Base-by-base conservation (phyloP, 2,888 invertebrate genomes). In the Heliconius sara region DNA sequence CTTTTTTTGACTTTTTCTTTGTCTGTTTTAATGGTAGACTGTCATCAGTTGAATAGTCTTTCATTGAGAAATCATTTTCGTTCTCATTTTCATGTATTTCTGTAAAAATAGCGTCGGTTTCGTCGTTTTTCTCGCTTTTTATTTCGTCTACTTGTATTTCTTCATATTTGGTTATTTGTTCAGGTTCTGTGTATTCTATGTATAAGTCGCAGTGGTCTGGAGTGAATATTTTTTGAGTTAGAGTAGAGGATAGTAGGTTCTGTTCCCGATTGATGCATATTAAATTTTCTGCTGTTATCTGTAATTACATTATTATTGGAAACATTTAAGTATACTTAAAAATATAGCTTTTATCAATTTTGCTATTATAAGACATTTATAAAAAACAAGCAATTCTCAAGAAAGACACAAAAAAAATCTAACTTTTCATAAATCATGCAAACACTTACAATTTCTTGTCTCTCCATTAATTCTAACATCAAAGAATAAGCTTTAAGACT, bases 21-120 rank as follows among this genome's bases (percentile, higher is more conserved):
- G 86, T 87, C 9, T 86, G 85, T 19, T 83, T 84, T 63, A 91
- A 75, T 0, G 92, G 92, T 9, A 91, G 16, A 77, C 89, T 91
- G 12, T 92, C 93, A 3, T 92, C 92, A 0, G 91, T 85, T 0
- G 92, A 91, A 76, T 88, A 92, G 5, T 87, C 87, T 81, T 60
- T 87, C 1, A 39, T n/a, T 9, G 60, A 57, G n/a, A 22, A 60
- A 16, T 73, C 73, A 2, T 73, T 60, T 43, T 82, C 77, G 19
- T 27, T n/a, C 6, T 34, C 73, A 4, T 73, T 60, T 52, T 82
- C 77, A 22, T 76, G 73, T 25, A 75, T 76, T 4, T 78, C 67
- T 0, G 67, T 66, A 43, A 87, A 85, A 60, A 34, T 34, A 12
- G 60, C 52, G 10, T 76, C 52, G 5, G 52, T 13, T 22, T 77